phyloP scores from a whole-genome alignment of 1,140 invertebrate species.

The Pissodes strobi region DNA sequence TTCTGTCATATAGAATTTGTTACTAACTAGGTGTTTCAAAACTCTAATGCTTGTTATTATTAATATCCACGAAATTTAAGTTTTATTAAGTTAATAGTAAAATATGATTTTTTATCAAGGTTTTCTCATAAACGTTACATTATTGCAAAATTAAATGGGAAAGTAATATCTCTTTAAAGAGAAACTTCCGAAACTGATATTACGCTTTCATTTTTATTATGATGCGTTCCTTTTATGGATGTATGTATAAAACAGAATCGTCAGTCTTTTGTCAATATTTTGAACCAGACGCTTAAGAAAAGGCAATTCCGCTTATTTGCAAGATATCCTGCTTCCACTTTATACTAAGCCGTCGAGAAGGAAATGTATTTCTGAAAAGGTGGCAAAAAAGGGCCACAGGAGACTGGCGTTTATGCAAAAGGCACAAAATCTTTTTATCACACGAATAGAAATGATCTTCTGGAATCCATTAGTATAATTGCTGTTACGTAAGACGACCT shows the following conservation, averaged over 20 bases:
- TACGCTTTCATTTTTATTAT: conserved; percentile 7
- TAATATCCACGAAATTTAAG: too few relatives aligned
- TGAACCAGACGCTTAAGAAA: conserved; percentile 13
- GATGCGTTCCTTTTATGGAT: not conserved
- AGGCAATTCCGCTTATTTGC: conserved; percentile 16
- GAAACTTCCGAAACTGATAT: conserved; percentile 4
- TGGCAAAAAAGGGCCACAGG: conserved; percentile 7
- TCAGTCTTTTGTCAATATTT: conserved; percentile 13
- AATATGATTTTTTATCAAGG: too few relatives aligned
- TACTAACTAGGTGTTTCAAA: too few relatives aligned
- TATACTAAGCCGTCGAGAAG: not conserved
- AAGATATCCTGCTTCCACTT: not conserved
- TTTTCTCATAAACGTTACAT: too few relatives aligned
- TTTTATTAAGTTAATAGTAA: too few relatives aligned
- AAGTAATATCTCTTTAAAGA: too few relatives aligned
- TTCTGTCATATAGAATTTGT: too few relatives aligned
- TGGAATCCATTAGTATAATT: conserved; percentile 12
- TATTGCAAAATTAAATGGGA: too few relatives aligned
- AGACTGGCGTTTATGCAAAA: conserved; percentile 10
- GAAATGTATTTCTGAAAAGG: conserved; percentile 9
- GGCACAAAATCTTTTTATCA: conserved; percentile 9
- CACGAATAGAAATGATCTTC: conserved; percentile 1
- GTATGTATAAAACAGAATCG: conserved; percentile 8
- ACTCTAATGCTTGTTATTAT: too few relatives aligned
- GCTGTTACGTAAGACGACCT: conserved; percentile 6